These are phyloP conservation scores for Lepidonotus clava DNA, from an alignment of 2,888 invertebrate genomes.

Conservation along the genomic window DNA sequence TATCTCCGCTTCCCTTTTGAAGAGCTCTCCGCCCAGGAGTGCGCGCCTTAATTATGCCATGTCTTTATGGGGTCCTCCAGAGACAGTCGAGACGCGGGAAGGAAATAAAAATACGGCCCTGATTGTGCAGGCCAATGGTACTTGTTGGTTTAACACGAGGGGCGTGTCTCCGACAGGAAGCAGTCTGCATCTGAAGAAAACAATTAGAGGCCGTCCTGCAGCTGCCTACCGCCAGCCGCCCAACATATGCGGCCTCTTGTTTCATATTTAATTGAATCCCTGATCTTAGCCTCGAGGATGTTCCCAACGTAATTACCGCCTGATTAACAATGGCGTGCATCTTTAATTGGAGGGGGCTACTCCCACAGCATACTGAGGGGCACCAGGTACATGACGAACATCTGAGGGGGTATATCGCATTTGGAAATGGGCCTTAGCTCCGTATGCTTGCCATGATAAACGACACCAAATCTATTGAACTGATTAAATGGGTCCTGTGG, in stretches of 20 bases:
- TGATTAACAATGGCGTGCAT: conserved; percentile 24
- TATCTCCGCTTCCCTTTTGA: not conserved
- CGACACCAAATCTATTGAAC: no score
- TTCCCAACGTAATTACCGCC: not conserved
- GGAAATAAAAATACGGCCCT: not conserved
- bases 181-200: not conserved
- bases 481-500: no score
- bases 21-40: not conserved
- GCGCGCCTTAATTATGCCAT: not conserved
- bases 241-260: conserved; percentile 29
- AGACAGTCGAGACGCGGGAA: not conserved
- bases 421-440: no score
- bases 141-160: conserved; percentile 30
- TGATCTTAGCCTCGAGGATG: not conserved
- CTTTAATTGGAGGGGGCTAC: conserved; percentile 18
- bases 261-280: conserved; percentile 16
- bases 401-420: no score
- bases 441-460: no score
- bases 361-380: no score
- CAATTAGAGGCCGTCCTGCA: not conserved
- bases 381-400: no score
- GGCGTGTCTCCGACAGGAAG: not conserved
- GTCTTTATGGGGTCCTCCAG: not conserved
- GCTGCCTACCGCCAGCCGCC: not conserved
- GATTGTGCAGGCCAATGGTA: not conserved